phyloP scores from a whole-genome alignment of 2,888 invertebrate genomes.

The Adelognathus sp. region DNA sequence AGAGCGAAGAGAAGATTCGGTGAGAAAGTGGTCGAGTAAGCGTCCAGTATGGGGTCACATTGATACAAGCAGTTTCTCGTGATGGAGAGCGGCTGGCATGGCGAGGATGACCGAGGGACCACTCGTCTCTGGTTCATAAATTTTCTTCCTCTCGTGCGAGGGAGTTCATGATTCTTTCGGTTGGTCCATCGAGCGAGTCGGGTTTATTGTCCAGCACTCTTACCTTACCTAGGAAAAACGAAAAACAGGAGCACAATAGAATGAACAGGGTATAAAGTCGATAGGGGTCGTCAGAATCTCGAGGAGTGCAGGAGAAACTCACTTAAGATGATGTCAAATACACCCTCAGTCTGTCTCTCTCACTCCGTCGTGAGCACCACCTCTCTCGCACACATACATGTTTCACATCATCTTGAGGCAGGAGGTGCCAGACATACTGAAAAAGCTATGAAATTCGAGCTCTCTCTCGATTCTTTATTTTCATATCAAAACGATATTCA shows the following conservation, averaged over 20 bases:
- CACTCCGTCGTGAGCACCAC: too few species aligned
- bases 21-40: conserved; percentile 18
- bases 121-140: conserved; percentile 54
- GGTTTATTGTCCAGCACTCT: conserved; percentile 54
- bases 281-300: too few species aligned
- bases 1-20: background rate
- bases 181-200: conserved; percentile 37
- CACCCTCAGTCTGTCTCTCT: too few species aligned
- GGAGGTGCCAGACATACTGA: too few species aligned
- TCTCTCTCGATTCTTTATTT: conserved; percentile 19
- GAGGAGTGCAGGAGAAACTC: too few species aligned
- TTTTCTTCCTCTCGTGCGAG: conserved; percentile 45
- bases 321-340: too few species aligned
- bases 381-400: too few species aligned
- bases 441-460: conserved; percentile 31
- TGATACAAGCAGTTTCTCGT: conserved; percentile 46
- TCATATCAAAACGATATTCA: too few species aligned
- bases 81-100: background rate
- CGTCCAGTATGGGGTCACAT: conserved; percentile 21
- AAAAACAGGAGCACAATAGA: background rate
- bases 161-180: conserved; percentile 48
- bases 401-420: too few species aligned
- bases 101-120: conserved; percentile 31
- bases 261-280: background rate
- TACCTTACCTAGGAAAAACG: too few species aligned